Evolutionary conservation across 2,113 vertebrate genomes (phyloP).

Genomic region (Gymnobelideus leadbeateri): DNA sequence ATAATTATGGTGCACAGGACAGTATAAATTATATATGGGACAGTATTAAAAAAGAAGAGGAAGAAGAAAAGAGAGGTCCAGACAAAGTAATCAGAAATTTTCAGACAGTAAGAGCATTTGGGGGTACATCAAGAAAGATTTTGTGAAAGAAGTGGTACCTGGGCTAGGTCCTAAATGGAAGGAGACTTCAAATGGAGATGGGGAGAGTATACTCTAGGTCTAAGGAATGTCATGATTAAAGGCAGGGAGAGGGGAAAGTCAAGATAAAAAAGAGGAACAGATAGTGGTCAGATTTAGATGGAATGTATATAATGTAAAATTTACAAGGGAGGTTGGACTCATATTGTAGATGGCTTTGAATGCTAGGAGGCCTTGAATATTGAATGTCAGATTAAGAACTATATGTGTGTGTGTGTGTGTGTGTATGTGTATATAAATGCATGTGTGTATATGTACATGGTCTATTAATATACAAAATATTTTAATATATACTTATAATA

Average conservation of each 20-base stretch:
- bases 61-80: neutral
- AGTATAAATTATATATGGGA: neutral
- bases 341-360: neutral
- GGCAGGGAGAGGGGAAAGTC: neutral
- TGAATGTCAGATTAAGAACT: neutral
- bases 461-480: neutral
- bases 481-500: neutral
- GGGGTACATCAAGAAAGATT: neutral
- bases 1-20: neutral
- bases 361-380: neutral
- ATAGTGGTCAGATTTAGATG: neutral
- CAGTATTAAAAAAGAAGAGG: neutral
- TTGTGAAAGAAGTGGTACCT: neutral
- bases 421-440: neutral
- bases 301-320: neutral
- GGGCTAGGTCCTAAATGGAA: neutral
- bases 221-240: neutral
- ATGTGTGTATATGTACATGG: neutral
- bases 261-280: neutral
- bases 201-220: neutral
- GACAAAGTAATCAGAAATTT: neutral
- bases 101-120: neutral
- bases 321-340: neutral
- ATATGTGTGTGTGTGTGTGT: neutral
- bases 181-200: neutral